Evolutionary conservation across 2,113 vertebrate genomes (phyloP).

Genomic region (Varanus komodoensis): DNA sequence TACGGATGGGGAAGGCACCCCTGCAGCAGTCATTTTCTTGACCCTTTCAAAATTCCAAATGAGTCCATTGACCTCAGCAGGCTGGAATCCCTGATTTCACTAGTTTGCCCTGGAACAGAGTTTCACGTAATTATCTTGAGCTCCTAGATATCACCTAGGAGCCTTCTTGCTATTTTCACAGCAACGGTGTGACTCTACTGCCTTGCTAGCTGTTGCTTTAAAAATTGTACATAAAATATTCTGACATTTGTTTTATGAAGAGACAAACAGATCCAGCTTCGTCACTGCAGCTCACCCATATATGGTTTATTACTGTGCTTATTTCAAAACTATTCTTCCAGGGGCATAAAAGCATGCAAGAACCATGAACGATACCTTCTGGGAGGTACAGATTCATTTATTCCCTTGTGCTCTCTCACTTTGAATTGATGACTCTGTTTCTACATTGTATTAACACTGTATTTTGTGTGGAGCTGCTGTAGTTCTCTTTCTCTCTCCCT

Average conservation of each 20-base stretch:
- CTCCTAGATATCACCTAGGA: background rate
- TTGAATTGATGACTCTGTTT: constrained; percentile 36
- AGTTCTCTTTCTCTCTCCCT: background rate
- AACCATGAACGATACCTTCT: constrained; percentile 22
- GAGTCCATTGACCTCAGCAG: too few species aligned
- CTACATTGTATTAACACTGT: constrained; percentile 13
- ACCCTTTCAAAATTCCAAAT: too few species aligned
- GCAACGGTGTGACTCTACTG: background rate
- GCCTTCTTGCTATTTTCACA: background rate
- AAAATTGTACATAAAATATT: background rate
- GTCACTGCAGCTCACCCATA: background rate
- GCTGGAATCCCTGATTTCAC: background rate
- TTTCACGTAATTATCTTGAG: background rate
- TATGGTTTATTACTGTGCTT: constrained; percentile 16
- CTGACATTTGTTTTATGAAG: background rate
- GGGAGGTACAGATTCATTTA: constrained; percentile 13
- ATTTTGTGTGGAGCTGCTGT: constrained; percentile 19
- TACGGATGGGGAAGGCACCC: too few species aligned
- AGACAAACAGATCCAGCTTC: constrained; percentile 16
- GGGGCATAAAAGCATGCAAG: constrained; percentile 26
- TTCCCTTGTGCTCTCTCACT: background rate
- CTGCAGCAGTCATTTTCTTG: too few species aligned
- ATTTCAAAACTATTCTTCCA: constrained; percentile 10
- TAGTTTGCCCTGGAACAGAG: background rate
- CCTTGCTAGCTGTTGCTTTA: background rate